Base-by-base conservation (phyloP, 2,888 invertebrate species). In the Melinopterus prodromus region DNA sequence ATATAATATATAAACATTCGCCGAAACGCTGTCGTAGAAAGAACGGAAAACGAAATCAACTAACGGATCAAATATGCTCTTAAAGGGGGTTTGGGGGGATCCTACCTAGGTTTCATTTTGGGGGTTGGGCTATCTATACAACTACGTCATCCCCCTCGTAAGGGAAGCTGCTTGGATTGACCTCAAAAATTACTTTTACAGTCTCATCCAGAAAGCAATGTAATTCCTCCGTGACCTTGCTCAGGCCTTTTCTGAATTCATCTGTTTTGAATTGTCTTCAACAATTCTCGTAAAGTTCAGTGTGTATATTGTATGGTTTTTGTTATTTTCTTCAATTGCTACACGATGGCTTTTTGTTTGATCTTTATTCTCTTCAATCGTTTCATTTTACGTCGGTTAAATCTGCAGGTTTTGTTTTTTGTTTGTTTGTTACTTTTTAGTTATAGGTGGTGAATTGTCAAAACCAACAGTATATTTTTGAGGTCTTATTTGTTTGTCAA, bases 121-220 rank as follows among this genome's bases (percentile, higher is more conserved):
- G 81, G 80, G 84, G 74, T n/a, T 74, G 86, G 87, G 88, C 86
- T 86, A 84, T 86, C 88, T 89, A 89, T 87, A 86, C 88, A 88
- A 88, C 83, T 86, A 84, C 84, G 86, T 78, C 79, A 81, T 76
- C 16, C 81, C 81, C 79, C 77, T 80, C 80, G 79, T 80, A 79
- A 80, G 80, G 83, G 83, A 85, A 86, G 86, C 84, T 86, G 84
- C 85, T 87, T 87, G 88, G 88, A 89, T 87, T 85, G 89, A 90
- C 90, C 90, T 90, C 90, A 90, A 89, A 89, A 89, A 89, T 89
- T 89, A 89, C 89, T 89, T 86, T 87, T 88, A 89, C 89, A 89
- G 90, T 89, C 89, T 89, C 89, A 90, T 89, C 89, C 90, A 89
- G 89, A 90, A 90, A 89, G 88, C 86, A 88, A 87, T 89, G 88